Percentiles rank a stretch among this genome's conserved stretches.
phyloP scores from a whole-genome alignment of 2,113 vertebrate genomes.

The Smithornis capensis region DNA sequence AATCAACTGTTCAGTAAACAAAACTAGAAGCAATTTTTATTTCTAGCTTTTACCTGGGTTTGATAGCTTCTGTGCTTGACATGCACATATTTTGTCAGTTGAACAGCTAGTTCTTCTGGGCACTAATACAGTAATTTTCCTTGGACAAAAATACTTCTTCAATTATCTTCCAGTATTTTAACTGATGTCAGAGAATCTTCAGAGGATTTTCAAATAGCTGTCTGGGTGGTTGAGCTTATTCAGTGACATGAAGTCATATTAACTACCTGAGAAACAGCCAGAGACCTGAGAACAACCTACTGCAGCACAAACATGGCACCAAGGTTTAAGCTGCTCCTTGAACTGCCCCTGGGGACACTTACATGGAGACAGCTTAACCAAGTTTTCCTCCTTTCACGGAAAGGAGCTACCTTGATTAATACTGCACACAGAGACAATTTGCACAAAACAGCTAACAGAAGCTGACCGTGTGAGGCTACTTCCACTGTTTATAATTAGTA shows the following conservation, averaged over 20 bases:
- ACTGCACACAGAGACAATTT: background rate
- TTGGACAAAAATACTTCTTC: background rate
- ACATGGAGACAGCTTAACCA: background rate
- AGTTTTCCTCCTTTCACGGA: background rate
- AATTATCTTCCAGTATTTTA: conserved; percentile 2
- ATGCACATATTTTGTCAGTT: background rate
- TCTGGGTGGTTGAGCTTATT: background rate
- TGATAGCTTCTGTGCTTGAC: background rate
- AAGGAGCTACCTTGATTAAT: background rate
- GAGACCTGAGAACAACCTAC: background rate
- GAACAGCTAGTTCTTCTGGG: background rate
- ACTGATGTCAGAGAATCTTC: background rate
- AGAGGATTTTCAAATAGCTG: background rate
- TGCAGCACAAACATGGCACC: background rate
- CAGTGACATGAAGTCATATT: background rate
- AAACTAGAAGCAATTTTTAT: background rate
- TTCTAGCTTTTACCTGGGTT: background rate
- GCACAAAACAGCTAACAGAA: background rate
- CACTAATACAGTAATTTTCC: background rate
- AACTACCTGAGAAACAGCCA: background rate
- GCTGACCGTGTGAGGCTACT: background rate
- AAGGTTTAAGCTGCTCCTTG: background rate
- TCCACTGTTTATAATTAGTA: background rate
- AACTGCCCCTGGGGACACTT: background rate
- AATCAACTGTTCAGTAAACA: background rate